Percentiles rank a stretch among this genome's conserved stretches.
These are phyloP conservation scores for Salvator merianae DNA, from an alignment of 2,113 vertebrate genomes.

Conservation along the genomic window DNA sequence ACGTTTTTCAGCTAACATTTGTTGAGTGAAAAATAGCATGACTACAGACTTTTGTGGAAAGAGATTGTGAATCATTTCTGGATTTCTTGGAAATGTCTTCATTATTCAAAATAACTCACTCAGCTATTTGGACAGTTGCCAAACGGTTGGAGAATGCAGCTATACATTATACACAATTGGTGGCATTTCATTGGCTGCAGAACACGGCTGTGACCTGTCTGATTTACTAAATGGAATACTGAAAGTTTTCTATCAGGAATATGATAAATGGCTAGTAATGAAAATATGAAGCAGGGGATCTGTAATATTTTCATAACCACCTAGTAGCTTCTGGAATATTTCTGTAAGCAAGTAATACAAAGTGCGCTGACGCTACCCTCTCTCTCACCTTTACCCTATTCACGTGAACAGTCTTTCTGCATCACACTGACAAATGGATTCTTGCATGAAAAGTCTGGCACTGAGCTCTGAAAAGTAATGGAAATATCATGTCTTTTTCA, in stretches of 20 bases:
- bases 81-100: conserved; percentile 34
- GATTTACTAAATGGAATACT: conserved; percentile 23
- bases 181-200: not conserved
- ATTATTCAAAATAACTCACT: conserved; percentile 27
- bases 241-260: conserved; percentile 22
- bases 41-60: not conserved
- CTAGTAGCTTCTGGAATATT: not conserved
- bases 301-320: not conserved
- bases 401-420: conserved; percentile 10
- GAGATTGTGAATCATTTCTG: not conserved
- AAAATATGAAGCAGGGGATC: not conserved
- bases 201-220: conserved; percentile 24
- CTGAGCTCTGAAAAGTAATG: not conserved
- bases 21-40: conserved; percentile 16
- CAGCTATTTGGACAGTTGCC: conserved; percentile 13
- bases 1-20: not conserved
- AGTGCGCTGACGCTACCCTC: conserved; percentile 4
- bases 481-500: not conserved
- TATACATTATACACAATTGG: conserved; percentile 14
- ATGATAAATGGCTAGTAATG: conserved; percentile 12
- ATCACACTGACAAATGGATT: conserved; percentile 25
- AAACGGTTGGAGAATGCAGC: conserved; percentile 5
- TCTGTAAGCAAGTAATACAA: conserved; percentile 23
- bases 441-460: not conserved
- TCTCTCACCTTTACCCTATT: not conserved